phyloP scores from a whole-genome alignment of 1,140 invertebrate species.

The Thaumatotibia leucotreta region DNA sequence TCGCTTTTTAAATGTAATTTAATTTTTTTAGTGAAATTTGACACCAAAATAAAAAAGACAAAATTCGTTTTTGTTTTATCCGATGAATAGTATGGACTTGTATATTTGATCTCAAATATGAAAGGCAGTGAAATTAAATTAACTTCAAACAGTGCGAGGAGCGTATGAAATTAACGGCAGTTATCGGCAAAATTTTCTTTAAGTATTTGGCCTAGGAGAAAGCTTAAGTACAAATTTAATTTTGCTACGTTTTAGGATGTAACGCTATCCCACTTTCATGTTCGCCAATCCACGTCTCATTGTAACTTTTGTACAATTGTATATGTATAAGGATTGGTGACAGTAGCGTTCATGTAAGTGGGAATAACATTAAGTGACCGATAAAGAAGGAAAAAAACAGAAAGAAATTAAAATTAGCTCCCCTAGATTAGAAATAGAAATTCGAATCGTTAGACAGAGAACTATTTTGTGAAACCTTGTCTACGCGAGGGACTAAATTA shows the following conservation, averaged over 20 bases:
- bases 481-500: slow-evolving; percentile 42
- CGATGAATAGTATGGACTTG: slow-evolving; percentile 52
- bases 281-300: background rate
- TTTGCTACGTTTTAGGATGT: slow-evolving; percentile 17
- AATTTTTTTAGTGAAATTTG: slow-evolving; percentile 67
- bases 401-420: slow-evolving; percentile 24
- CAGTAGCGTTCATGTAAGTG: slow-evolving; percentile 3
- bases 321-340: slow-evolving; percentile 6
- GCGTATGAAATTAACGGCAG: slow-evolving; percentile 1
- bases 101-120: slow-evolving; percentile 60
- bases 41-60: slow-evolving; percentile 66
- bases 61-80: slow-evolving; percentile 45
- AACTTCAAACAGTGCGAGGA: background rate
- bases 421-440: slow-evolving; percentile 45
- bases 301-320: background rate
- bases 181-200: slow-evolving; percentile 9
- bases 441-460: slow-evolving; percentile 48
- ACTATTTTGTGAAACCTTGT: slow-evolving; percentile 62
- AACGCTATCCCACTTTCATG: background rate
- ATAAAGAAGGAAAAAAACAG: slow-evolving; percentile 17
- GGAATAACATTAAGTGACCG: slow-evolving; percentile 17
- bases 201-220: slow-evolving; percentile 42
- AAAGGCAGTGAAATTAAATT: slow-evolving; percentile 33
- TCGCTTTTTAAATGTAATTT: slow-evolving; percentile 54
- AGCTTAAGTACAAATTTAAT: slow-evolving; percentile 57